Base-by-base conservation (phyloP, 2,888 invertebrate species). In the Tanaodytes sp. region DNA sequence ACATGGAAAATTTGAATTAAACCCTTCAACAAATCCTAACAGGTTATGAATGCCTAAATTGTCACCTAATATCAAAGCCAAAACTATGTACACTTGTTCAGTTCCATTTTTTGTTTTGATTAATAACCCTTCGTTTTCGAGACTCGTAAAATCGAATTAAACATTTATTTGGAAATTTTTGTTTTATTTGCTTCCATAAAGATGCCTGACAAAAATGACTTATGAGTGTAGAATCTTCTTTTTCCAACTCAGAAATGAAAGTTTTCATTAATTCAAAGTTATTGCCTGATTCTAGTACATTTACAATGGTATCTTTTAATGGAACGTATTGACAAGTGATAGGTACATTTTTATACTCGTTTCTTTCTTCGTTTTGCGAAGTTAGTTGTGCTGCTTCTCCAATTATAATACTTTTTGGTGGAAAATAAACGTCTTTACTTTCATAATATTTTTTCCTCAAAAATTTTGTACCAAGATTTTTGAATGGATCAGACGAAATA, bases 1-100 rank as follows among this genome's bases (percentile, higher is more conserved):
- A 45, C 75, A 75, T 2, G 62, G 72, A 51, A 20, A 66, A 39
- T 71, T 71, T 1, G 66, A 58, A 11, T 5, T 42, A 40, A 73
- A 75, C 33, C 69, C 30, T 52, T 72, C 58, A 11, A 63, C 57
- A 45, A 68, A 66, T 3, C 71, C 72, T 5, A 67, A 20, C 12
- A 71, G n/a, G 12, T 51, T 36, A 40, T 73, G 66, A 1, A 72
- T 43, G 1, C 62, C 70, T 43, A 69, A 49, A 45, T 74, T 74
- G 19, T 74, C 71, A 12, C 67, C 72, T 8, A 67, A 9, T 15
- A 72, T 49, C 9, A 52, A 27, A 39, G 39, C 12, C n/a, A 64
- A 31, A 19, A 55, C 49, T 51, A 71, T 65, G 30, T 45, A 33
- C n/a, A 57, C 15, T 19, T 12, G 20, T 27, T 20, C n/a, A 14